phyloP scores from a whole-genome alignment of 2,888 invertebrate genomes.

The Bedellia somnulentella region DNA sequence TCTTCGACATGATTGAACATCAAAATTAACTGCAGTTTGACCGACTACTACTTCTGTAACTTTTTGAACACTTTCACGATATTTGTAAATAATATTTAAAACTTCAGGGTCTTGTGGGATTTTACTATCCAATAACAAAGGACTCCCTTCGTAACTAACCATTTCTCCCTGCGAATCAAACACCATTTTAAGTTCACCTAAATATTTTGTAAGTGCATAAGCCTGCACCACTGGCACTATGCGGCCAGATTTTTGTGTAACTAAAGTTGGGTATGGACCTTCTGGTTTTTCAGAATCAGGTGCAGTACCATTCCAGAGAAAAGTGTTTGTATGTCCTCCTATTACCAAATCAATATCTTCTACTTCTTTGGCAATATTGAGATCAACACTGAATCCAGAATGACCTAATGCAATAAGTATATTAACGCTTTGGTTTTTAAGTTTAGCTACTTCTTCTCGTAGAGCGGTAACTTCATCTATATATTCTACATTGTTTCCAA shows the following conservation, averaged over 20 bases:
- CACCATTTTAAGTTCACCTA: slow-evolving; percentile 74
- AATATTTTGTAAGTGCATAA: slow-evolving; percentile 89
- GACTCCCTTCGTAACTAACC: slow-evolving; percentile 66
- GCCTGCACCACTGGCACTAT: slow-evolving; percentile 85
- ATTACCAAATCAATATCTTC: slow-evolving; percentile 83
- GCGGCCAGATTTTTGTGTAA: slow-evolving; percentile 69
- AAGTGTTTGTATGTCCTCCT: slow-evolving; percentile 90
- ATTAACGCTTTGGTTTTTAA: slow-evolving; percentile 68
- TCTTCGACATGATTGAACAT: slow-evolving; percentile 67
- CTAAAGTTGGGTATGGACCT: slow-evolving; percentile 80
- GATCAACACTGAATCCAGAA: slow-evolving; percentile 77
- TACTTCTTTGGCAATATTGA: slow-evolving; percentile 74
- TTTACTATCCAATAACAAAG: slow-evolving; percentile 69
- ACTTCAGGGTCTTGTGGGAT: slow-evolving; percentile 69
- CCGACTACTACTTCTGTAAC: slow-evolving; percentile 66
- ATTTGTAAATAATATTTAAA: slow-evolving; percentile 63
- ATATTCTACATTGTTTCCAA: slow-evolving; percentile 58
- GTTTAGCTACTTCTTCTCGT: slow-evolving; percentile 62
- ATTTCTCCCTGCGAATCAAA: slow-evolving; percentile 76
- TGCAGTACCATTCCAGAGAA: slow-evolving; percentile 75
- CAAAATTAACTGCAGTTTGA: slow-evolving; percentile 67
- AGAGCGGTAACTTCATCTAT: slow-evolving; percentile 71
- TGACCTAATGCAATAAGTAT: slow-evolving; percentile 90
- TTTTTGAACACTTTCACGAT: too few species aligned
- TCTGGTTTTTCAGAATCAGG: slow-evolving; percentile 71